Evolutionary conservation across 2,888 invertebrate species (phyloP).

Genomic region (Diplazon laetatorius): DNA sequence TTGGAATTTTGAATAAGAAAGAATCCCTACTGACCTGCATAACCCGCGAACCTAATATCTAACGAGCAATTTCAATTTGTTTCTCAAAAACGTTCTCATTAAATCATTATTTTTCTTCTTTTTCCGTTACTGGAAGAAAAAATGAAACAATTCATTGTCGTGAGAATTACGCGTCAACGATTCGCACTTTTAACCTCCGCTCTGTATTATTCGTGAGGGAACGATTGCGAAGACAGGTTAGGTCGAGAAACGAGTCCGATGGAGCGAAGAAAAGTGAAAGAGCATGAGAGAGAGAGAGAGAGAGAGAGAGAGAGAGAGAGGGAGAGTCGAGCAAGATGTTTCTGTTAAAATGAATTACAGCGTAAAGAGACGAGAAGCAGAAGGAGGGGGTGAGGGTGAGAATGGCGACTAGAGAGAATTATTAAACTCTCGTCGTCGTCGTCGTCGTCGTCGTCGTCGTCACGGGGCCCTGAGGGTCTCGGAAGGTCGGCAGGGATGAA

Average conservation of each 20-base stretch:
- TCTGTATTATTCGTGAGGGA: neutral
- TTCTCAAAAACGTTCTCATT: too few relatives aligned
- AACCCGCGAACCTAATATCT: too few relatives aligned
- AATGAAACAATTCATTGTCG: too few relatives aligned
- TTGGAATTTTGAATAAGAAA: too few relatives aligned
- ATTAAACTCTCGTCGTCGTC: slow-evolving; percentile 48
- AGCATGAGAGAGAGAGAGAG: too few relatives aligned
- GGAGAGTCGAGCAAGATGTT: slow-evolving; percentile 44
- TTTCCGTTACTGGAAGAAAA: too few relatives aligned
- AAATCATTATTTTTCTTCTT: neutral
- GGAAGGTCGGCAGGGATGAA: neutral
- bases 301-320: too few relatives aligned
- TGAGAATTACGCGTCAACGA: too few relatives aligned
- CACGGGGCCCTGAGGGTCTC: neutral
- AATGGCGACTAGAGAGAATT: slow-evolving; percentile 36
- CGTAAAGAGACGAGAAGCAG: slow-evolving; percentile 22
- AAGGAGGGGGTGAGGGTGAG: slow-evolving; percentile 3
- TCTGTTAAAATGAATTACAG: slow-evolving; percentile 42
- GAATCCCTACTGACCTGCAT: too few relatives aligned
- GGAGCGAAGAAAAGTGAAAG: slow-evolving; percentile 1
- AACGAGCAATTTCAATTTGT: too few relatives aligned
- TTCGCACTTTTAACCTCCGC: too few relatives aligned
- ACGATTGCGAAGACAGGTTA: neutral
- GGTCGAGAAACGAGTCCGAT: slow-evolving; percentile 12
- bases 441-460: slow-evolving; percentile 28